Evolutionary conservation across 2,888 invertebrate genomes (phyloP).

Genomic region (Seira sanloemensis): DNA sequence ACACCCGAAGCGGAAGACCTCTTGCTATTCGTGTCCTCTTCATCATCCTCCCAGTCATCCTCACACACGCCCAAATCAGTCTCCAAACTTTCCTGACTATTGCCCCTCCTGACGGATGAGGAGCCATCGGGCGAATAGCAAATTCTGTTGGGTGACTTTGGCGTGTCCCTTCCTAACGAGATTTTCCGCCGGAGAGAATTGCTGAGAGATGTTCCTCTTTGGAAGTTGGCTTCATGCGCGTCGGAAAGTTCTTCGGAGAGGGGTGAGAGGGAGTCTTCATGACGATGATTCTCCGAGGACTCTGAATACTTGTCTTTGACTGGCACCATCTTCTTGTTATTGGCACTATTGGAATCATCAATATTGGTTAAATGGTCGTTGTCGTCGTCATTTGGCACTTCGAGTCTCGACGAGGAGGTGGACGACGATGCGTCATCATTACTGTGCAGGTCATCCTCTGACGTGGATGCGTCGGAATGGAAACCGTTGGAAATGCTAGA

Average conservation of each 20-base stretch:
- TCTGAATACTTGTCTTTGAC: constrained; percentile 58
- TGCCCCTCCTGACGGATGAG: constrained; percentile 46
- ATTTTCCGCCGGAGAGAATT: constrained; percentile 63
- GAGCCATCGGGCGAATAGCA: constrained; percentile 41
- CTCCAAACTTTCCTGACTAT: constrained; percentile 69
- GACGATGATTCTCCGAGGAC: constrained; percentile 26
- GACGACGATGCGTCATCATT: constrained; percentile 55
- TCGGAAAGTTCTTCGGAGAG: constrained; percentile 3
- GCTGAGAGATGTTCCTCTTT: constrained; percentile 45
- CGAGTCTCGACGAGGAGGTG: constrained; percentile 54
- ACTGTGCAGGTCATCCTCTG: constrained; percentile 68
- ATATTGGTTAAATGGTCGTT: constrained; percentile 21
- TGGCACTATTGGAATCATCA: constrained; percentile 36
- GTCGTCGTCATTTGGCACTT: constrained; percentile 60
- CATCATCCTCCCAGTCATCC: constrained; percentile 70
- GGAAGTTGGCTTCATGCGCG: constrained; percentile 19
- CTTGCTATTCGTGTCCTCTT: constrained; percentile 38
- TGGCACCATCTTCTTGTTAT: constrained; percentile 62
- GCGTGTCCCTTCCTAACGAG: constrained; percentile 26
- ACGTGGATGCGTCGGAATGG: constrained; percentile 70
- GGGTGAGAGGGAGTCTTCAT: not conserved
- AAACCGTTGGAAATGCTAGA: constrained; percentile 72
- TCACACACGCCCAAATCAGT: constrained; percentile 70
- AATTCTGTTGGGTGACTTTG: constrained; percentile 38
- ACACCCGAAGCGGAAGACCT: constrained; percentile 50